Evolutionary conservation across 2,888 invertebrate genomes (phyloP).

Genomic region (Bhutanitis thaidina): DNA sequence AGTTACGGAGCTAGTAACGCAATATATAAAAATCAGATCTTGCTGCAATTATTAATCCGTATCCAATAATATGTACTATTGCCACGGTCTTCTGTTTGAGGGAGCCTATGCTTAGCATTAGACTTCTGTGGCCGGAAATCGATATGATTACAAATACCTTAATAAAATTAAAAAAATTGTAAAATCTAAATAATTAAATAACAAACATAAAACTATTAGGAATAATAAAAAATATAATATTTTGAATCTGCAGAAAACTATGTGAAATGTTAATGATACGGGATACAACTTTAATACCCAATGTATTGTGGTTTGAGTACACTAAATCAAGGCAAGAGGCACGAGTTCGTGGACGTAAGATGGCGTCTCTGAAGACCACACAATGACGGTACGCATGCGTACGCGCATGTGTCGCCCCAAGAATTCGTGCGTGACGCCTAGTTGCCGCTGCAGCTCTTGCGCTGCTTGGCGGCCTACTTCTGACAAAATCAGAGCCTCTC

Average conservation of each 20-base stretch:
- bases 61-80: too few species aligned
- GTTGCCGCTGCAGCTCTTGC: slow-evolving; percentile 59
- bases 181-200: too few species aligned
- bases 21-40: too few species aligned
- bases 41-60: too few species aligned
- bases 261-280: slow-evolving; percentile 92
- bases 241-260: slow-evolving; percentile 86
- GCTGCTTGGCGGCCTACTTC: slow-evolving; percentile 54
- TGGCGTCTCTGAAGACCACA: slow-evolving; percentile 87
- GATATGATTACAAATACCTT: too few species aligned
- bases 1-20: too few species aligned
- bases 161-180: too few species aligned
- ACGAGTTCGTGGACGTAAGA: slow-evolving; percentile 87
- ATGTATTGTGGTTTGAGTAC: slow-evolving; percentile 96
- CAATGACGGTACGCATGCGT: slow-evolving; percentile 86
- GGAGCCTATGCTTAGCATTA: too few species aligned
- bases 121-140: too few species aligned
- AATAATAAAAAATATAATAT: too few species aligned
- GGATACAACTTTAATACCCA: slow-evolving; percentile 94
- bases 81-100: too few species aligned
- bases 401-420: slow-evolving; percentile 37
- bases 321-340: slow-evolving; percentile 92
- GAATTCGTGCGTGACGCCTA: slow-evolving; percentile 72
- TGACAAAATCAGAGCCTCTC: slow-evolving; percentile 27
- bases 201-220: too few species aligned